Percentiles rank a stretch among this genome's conserved stretches.
Evolutionary conservation across 1,140 invertebrate species (phyloP).

Genomic region (Aphis craccivora): DNA sequence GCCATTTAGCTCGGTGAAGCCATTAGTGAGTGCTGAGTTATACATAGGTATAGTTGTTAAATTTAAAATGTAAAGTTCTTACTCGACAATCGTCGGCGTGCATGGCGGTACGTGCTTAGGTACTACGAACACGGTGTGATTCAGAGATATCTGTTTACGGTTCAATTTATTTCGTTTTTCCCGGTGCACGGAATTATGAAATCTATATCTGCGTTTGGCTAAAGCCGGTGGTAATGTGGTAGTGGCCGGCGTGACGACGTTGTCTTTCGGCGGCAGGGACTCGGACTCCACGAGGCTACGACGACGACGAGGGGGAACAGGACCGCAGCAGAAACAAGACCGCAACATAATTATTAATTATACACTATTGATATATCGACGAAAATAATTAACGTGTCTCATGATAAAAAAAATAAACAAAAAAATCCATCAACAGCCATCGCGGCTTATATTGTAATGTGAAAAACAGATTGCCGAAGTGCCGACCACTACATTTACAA

Average conservation of each 20-base stretch:
- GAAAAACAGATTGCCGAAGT: neutral
- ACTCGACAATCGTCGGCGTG: neutral
- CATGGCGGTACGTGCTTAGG: neutral
- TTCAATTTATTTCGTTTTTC: neutral
- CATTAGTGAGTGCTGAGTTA: too few relatives aligned
- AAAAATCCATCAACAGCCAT: neutral
- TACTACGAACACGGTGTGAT: conserved; percentile 40
- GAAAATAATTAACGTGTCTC: neutral
- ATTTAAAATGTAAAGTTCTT: neutral
- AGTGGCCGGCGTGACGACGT: too few relatives aligned
- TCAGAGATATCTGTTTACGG: neutral
- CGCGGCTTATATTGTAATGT: neutral
- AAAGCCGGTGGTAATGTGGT: neutral
- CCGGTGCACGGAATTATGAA: conserved; percentile 5
- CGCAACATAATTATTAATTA: neutral
- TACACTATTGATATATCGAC: neutral
- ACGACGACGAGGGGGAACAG: neutral
- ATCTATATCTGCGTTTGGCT: conserved; percentile 31
- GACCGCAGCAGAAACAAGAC: conserved; percentile 12
- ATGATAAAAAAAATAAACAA: neutral
- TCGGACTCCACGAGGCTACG: neutral
- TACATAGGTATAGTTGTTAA: too few relatives aligned
- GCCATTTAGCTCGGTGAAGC: too few relatives aligned
- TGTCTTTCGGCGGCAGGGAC: neutral
- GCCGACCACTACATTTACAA: neutral